A percentile compares a stretch with the other conserved stretches of the same genome.
Evolutionary conservation across 2,113 vertebrate genomes (phyloP).

Genomic region (Calyptomena viridis): DNA sequence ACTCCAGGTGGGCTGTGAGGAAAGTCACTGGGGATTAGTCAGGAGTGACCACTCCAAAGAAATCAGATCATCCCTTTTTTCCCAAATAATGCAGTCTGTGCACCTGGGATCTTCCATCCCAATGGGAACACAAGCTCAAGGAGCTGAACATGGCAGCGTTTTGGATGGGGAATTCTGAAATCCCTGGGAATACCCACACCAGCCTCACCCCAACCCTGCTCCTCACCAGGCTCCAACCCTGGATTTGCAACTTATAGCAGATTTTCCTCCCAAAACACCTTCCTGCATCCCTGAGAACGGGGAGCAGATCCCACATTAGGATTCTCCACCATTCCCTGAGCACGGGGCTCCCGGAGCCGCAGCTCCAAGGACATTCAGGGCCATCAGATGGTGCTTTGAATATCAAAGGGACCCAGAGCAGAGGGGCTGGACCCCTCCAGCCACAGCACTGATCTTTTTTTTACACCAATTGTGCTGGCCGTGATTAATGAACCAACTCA

Average conservation of each 20-base stretch:
- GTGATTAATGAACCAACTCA: neutral
- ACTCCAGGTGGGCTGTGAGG: neutral
- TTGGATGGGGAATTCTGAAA: rapidly evolving
- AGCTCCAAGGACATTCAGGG: neutral
- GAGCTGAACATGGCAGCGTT: rapidly evolving
- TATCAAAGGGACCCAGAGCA: neutral
- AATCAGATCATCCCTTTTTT: neutral
- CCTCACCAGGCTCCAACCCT: neutral
- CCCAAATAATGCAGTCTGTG: rapidly evolving
- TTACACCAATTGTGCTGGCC: rapidly evolving
- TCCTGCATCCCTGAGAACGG: rapidly evolving
- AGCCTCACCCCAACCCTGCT: neutral
- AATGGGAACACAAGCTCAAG: rapidly evolving
- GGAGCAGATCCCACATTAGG: rapidly evolving
- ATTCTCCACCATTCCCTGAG: rapidly evolving
- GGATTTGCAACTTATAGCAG: neutral
- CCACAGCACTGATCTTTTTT: too few relatives aligned
- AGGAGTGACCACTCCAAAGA: neutral
- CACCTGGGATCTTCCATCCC: neutral
- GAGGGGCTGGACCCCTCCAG: neutral
- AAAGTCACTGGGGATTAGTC: neutral
- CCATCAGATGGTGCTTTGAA: rapidly evolving
- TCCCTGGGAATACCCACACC: neutral
- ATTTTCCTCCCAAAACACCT: neutral
- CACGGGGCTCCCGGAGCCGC: neutral